Conservation (phyloP, 2,888 invertebrate species). For the Tiliacea citrago region DNA sequence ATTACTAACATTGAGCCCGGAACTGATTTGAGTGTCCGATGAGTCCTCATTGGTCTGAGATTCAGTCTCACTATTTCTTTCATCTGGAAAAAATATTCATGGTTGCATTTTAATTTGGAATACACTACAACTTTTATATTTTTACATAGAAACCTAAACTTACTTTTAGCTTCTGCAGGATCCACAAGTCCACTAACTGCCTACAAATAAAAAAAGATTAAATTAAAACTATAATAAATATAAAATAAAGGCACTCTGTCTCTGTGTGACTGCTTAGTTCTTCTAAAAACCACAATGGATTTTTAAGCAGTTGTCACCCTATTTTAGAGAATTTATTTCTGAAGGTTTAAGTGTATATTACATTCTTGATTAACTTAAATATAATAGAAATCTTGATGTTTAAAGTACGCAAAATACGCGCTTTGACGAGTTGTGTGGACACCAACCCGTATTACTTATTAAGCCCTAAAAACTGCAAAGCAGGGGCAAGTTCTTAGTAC, state of each 20-base stretch:
- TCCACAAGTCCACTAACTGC: conserved; percentile 96
- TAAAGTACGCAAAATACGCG: too few relatives aligned
- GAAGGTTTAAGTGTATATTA: not conserved
- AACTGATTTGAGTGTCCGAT: conserved; percentile 92
- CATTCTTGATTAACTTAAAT: not conserved
- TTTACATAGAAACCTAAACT: conserved; percentile 77
- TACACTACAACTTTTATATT: not conserved
- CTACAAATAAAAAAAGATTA: conserved; percentile 83
- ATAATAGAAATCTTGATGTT: not conserved
- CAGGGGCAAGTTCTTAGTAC: not conserved
- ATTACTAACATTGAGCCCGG: conserved; percentile 84
- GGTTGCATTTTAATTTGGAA: conserved; percentile 5
- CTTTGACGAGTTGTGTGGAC: too few relatives aligned
- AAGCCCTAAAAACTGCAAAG: too few relatives aligned
- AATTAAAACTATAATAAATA: not conserved
- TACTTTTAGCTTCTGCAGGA: conserved; percentile 94
- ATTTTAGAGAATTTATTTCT: not conserved
- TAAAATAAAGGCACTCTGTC: not conserved
- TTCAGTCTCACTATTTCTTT: conserved; percentile 96
- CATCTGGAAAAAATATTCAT: conserved; percentile 89
- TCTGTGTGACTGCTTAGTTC: not conserved
- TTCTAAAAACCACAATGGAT: not conserved
- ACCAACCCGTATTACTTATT: too few relatives aligned
- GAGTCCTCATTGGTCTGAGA: conserved; percentile 95
- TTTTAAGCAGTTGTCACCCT: not conserved